Evolutionary conservation across 2,797 vertebrate genomes (phyloP).

Genomic region (Phrynocephalus forsythii): DNA sequence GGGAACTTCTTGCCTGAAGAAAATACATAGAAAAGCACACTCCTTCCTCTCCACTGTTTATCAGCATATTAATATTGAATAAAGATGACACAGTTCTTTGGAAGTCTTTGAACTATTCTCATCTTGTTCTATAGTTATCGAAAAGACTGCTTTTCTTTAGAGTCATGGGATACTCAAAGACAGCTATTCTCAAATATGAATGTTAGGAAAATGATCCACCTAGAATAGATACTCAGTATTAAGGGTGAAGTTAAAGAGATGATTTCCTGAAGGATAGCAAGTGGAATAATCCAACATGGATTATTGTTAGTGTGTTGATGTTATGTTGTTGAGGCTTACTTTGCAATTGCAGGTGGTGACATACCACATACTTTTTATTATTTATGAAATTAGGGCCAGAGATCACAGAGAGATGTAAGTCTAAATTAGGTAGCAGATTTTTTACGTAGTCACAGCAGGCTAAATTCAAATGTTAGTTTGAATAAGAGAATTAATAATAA

Average conservation of each 20-base stretch:
- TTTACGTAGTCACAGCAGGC: background rate
- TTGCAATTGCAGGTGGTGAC: background rate
- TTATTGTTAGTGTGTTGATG: background rate
- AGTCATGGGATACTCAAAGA: background rate
- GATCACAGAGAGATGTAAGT: background rate
- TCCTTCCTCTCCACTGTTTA: background rate
- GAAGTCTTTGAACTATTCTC: background rate
- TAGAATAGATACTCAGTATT: background rate
- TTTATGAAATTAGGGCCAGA: background rate
- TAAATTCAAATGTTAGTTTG: no score
- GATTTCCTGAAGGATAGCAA: background rate
- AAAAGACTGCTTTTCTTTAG: background rate
- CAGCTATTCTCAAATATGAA: background rate
- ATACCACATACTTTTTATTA: background rate
- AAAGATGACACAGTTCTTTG: background rate
- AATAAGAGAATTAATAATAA: no score
- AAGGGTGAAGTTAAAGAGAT: background rate
- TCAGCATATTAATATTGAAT: constrained; percentile 7
- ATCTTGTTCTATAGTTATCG: background rate
- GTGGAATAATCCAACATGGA: background rate
- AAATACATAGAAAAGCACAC: constrained; percentile 4
- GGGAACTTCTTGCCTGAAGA: background rate
- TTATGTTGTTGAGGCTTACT: background rate
- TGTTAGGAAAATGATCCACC: background rate
- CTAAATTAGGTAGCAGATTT: background rate